phyloP scores from a whole-genome alignment of 2,797 vertebrate genomes.

The Austrolebias charrua region DNA sequence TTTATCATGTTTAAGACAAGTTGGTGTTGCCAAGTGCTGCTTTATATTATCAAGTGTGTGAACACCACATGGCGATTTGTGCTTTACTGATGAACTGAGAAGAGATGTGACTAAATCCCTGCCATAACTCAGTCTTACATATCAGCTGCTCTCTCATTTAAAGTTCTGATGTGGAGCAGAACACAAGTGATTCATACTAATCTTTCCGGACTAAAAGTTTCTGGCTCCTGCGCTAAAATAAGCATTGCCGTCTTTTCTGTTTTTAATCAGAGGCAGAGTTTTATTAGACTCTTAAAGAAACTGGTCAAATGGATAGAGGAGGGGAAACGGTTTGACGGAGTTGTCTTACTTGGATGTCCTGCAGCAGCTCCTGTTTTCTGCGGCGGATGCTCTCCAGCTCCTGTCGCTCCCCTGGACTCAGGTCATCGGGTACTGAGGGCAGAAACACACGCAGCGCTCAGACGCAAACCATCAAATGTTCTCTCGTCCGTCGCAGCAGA shows the following conservation, averaged over 20 bases:
- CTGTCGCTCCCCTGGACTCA: conserved; percentile 92
- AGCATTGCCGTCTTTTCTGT: too few species aligned
- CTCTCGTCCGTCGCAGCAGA: conserved; percentile 1
- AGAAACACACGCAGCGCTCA: conserved; percentile 20
- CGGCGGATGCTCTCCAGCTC: conserved; percentile 93
- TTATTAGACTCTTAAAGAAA: background rate
- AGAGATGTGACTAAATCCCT: background rate
- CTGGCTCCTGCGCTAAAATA: background rate
- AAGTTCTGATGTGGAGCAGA: background rate
- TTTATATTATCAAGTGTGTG: background rate
- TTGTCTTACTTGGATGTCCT: conserved; percentile 89
- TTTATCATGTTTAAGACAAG: too few species aligned
- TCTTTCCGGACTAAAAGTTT: background rate
- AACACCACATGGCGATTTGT: conserved; percentile 19
- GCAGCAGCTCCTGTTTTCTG: conserved; percentile 93
- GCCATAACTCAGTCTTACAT: background rate
- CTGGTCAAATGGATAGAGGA: background rate
- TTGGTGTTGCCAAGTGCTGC: too few species aligned
- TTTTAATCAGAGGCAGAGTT: too few species aligned
- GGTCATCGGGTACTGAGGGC: conserved; percentile 87
- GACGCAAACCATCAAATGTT: conserved; percentile 29
- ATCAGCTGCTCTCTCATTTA: background rate
- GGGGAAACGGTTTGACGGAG: background rate
- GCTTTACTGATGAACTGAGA: background rate
- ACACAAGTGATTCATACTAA: conserved; percentile 8